Percentiles rank a stretch among this genome's conserved stretches.
These are phyloP conservation scores for Agelastica alni DNA, from an alignment of 2,888 invertebrate genomes.

Conservation along the genomic window DNA sequence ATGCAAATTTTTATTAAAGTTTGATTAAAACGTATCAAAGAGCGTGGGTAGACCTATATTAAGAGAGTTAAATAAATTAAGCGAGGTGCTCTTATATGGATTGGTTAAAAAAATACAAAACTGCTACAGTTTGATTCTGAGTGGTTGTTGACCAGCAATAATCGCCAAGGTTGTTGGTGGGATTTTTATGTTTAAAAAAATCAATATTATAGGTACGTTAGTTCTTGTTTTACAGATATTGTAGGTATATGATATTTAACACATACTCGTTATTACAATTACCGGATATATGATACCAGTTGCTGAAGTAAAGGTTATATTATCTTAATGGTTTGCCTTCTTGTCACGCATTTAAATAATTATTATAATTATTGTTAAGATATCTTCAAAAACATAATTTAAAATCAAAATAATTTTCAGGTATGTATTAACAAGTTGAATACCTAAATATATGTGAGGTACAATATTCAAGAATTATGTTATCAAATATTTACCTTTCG, in stretches of 20 bases:
- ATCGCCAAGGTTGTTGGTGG: background rate
- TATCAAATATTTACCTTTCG: too few relatives aligned
- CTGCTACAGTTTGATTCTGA: constrained; percentile 1
- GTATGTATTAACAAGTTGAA: too few relatives aligned
- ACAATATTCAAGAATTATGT: too few relatives aligned
- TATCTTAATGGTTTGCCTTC: too few relatives aligned
- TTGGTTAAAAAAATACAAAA: background rate
- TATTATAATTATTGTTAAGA: too few relatives aligned
- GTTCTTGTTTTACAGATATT: background rate
- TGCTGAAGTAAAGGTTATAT: too few relatives aligned
- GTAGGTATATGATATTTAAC: background rate
- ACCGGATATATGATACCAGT: background rate
- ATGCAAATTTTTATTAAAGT: too few relatives aligned
- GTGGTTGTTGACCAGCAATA: constrained; percentile 2
- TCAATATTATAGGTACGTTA: background rate
- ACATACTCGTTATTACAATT: background rate
- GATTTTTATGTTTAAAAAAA: background rate
- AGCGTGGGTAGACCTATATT: background rate
- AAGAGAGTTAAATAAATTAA: background rate
- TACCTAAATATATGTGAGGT: too few relatives aligned
- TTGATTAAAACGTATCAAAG: background rate
- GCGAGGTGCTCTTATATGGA: background rate
- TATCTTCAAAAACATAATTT: too few relatives aligned
- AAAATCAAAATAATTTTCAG: too few relatives aligned
- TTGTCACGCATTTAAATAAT: too few relatives aligned